These are phyloP conservation scores for Ceyx erithaca DNA, from an alignment of 2,797 vertebrate genomes.

Conservation along the genomic window DNA sequence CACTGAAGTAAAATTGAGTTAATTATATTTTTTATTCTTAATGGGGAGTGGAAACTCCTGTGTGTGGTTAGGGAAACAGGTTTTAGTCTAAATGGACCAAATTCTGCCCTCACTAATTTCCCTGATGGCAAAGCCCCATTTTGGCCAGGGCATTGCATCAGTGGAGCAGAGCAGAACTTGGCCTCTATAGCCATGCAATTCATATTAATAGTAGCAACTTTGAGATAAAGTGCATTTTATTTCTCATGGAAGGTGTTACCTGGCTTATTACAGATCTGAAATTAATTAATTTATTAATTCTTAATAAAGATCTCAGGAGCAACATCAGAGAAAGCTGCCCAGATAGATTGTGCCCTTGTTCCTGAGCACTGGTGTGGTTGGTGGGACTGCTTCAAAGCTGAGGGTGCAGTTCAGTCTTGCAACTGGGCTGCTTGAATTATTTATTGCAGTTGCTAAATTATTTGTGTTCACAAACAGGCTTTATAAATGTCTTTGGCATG, in stretches of 20 bases:
- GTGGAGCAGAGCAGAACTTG: neutral
- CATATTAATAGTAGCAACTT: neutral
- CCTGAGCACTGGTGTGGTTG: neutral
- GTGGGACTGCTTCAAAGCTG: neutral
- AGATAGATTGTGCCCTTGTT: neutral
- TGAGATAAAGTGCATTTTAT: neutral
- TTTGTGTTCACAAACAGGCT: neutral
- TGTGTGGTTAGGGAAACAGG: neutral
- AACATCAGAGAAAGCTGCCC: neutral
- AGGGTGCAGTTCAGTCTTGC: neutral
- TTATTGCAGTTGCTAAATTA: neutral
- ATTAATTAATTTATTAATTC: neutral
- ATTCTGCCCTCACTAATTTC: neutral
- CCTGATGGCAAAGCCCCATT: neutral
- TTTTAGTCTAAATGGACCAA: neutral
- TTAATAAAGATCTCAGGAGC: neutral
- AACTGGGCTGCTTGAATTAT: neutral
- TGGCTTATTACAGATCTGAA: neutral
- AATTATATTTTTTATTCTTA: neutral
- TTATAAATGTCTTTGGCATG: neutral
- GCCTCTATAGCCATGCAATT: neutral
- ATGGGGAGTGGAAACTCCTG: fast-evolving
- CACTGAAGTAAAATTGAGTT: neutral
- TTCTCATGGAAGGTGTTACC: neutral
- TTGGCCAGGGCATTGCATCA: neutral